Conservation (phyloP, 2,888 invertebrate species). For the Deilephila elpenor region DNA sequence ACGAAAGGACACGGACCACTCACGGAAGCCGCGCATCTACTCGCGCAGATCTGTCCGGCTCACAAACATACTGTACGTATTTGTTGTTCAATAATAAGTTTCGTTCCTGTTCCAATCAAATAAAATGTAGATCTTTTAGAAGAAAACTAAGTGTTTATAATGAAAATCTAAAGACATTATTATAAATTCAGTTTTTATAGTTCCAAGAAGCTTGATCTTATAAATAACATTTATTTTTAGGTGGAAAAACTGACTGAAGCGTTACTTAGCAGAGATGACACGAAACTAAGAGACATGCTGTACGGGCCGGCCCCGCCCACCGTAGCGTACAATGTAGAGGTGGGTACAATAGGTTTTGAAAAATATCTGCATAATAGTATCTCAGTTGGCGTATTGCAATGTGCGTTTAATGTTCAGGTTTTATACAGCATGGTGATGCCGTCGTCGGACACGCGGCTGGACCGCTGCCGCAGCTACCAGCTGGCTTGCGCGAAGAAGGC, state of each 20-base stretch:
- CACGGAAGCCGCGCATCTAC: slow-evolving; percentile 92
- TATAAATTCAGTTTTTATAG: too few relatives aligned
- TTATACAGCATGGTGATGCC: slow-evolving; percentile 97
- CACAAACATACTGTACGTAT: slow-evolving; percentile 86
- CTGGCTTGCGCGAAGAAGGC: slow-evolving; percentile 86
- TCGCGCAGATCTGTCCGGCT: slow-evolving; percentile 92
- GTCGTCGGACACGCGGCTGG: slow-evolving; percentile 91
- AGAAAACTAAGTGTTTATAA: too few relatives aligned
- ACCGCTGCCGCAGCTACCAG: slow-evolving; percentile 85
- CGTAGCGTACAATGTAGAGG: slow-evolving; percentile 80
- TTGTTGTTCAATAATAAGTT: neutral
- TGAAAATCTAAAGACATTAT: too few relatives aligned
- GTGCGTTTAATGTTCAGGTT: slow-evolving; percentile 75
- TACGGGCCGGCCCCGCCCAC: slow-evolving; percentile 79
- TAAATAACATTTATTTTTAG: slow-evolving; percentile 42
- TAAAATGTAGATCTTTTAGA: too few relatives aligned
- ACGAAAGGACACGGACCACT: slow-evolving; percentile 91
- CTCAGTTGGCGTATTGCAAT: slow-evolving; percentile 18
- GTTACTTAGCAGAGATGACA: slow-evolving; percentile 72
- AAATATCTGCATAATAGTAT: slow-evolving; percentile 6
- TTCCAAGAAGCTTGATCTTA: too few relatives aligned
- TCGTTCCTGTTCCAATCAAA: too few relatives aligned
- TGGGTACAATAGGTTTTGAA: slow-evolving; percentile 37
- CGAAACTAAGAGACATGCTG: slow-evolving; percentile 74
- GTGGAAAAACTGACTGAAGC: slow-evolving; percentile 78